Evolutionary conservation across 2,797 vertebrate genomes (phyloP).

Genomic region (Clarias fuscus): DNA sequence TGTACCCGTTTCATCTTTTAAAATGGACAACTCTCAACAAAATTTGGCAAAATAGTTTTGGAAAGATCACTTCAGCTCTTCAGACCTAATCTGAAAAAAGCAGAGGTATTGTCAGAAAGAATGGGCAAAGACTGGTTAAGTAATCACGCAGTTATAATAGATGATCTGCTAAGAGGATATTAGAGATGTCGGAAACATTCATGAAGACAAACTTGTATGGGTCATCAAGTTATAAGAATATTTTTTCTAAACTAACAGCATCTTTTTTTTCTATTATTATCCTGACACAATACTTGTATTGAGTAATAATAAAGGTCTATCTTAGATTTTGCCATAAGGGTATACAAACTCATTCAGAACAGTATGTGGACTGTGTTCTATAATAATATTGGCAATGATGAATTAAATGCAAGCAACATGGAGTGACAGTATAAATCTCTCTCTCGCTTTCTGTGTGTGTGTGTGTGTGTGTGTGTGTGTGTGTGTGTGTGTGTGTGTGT

Average conservation of each 20-base stretch:
- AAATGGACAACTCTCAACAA: neutral
- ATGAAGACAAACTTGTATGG: neutral
- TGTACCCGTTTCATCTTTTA: neutral
- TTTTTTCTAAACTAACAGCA: neutral
- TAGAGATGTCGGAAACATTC: neutral
- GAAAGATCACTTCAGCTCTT: neutral
- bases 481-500: neutral
- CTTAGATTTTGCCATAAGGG: neutral
- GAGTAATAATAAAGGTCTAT: neutral
- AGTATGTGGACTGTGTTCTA: neutral
- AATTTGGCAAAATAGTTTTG: constrained; percentile 3
- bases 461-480: neutral
- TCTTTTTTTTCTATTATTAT: neutral
- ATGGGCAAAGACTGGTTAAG: neutral
- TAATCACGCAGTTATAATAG: neutral
- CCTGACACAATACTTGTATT: neutral
- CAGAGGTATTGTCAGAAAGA: neutral
- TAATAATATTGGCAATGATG: neutral
- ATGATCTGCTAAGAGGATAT: neutral
- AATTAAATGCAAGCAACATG: neutral
- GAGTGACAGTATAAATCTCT: neutral
- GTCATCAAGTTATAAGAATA: neutral
- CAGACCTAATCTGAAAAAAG: neutral
- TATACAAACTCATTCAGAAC: neutral
- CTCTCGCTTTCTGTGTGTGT: neutral